phyloP scores from a whole-genome alignment of 2,888 invertebrate species.

The Platycheirus albimanus region DNA sequence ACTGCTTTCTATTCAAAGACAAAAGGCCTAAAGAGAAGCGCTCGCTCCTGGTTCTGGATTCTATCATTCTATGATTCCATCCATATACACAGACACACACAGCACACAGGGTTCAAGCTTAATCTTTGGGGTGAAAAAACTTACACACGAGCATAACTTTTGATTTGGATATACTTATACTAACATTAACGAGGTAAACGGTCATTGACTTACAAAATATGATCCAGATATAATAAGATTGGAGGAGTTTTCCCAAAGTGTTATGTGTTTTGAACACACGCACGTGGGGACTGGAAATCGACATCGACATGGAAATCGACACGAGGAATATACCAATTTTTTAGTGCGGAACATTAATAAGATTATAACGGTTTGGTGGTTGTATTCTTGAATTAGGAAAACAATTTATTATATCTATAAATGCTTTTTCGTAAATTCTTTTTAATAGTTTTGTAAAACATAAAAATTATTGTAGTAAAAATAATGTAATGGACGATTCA shows the following conservation, averaged over 20 bases:
- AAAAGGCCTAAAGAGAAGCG: constrained; percentile 18
- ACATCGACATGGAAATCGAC: too few relatives aligned
- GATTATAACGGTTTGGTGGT: too few relatives aligned
- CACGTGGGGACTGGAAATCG: neutral
- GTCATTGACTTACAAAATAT: constrained; percentile 60
- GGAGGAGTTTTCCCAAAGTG: constrained; percentile 26
- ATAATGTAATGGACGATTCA: too few relatives aligned
- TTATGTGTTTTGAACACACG: constrained; percentile 23
- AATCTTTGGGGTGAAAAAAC: constrained; percentile 32
- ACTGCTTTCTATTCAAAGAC: constrained; percentile 60
- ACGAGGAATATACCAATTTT: neutral
- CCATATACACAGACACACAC: too few relatives aligned
- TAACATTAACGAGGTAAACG: constrained; percentile 36
- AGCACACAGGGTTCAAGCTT: constrained; percentile 40
- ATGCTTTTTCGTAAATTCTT: too few relatives aligned
- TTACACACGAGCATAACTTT: constrained; percentile 54
- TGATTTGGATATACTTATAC: constrained; percentile 54
- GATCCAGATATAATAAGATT: constrained; percentile 64
- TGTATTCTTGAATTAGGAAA: too few relatives aligned
- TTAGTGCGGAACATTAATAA: too few relatives aligned
- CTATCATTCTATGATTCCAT: too few relatives aligned
- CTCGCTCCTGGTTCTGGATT: neutral
- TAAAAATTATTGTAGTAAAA: too few relatives aligned
- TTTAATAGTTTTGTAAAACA: too few relatives aligned
- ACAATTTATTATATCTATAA: too few relatives aligned